Percentiles rank a stretch among this genome's conserved stretches.
Conservation (phyloP, 2,113 vertebrate species). For the Myrmophylax atrothorax region DNA sequence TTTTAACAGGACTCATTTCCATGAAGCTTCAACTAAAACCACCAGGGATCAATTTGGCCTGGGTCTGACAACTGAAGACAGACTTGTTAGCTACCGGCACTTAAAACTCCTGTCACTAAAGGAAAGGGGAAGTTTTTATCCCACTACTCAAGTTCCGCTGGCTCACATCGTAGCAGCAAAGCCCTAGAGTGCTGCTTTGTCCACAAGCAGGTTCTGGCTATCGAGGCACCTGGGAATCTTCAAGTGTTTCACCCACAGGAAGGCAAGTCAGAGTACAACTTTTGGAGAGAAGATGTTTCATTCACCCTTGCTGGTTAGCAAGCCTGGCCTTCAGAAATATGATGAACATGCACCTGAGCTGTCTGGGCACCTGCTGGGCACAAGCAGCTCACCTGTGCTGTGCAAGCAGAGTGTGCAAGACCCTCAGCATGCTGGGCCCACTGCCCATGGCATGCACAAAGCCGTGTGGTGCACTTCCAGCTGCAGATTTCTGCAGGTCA, state of each 20-base stretch:
- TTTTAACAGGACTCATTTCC: neutral
- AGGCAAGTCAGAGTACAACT: neutral
- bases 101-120: neutral
- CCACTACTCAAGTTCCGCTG: neutral
- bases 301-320: neutral
- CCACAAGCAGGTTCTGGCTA: neutral
- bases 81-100: neutral
- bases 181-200: neutral
- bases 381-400: fast-evolving
- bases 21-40: neutral
- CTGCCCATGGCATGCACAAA: fast-evolving
- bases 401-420: fast-evolving
- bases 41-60: neutral
- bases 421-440: fast-evolving
- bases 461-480: fast-evolving
- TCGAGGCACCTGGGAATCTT: neutral
- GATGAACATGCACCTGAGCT: fast-evolving
- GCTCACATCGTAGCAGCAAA: neutral
- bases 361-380: fast-evolving
- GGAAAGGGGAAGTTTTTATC: neutral
- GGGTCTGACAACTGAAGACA: neutral
- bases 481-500: fast-evolving
- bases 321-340: neutral
- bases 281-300: neutral
- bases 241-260: neutral